Evolutionary conservation across 2,797 vertebrate species (phyloP).

Genomic region (Pyrrhura leucotis): DNA sequence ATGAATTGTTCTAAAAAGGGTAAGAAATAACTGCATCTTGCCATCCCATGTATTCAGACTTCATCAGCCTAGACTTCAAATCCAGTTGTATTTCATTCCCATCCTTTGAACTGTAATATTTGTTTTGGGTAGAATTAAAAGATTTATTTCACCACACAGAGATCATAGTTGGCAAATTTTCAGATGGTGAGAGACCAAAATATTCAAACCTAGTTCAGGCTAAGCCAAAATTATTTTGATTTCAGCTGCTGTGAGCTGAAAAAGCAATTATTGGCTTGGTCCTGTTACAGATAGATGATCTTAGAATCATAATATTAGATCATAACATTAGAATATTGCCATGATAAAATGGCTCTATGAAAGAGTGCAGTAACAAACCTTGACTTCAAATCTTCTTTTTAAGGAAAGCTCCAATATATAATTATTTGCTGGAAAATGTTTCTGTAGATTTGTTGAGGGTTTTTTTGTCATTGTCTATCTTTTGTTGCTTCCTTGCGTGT

Average conservation of each 20-base stretch:
- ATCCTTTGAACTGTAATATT: not conserved
- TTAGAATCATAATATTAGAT: not conserved
- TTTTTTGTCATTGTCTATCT: not conserved
- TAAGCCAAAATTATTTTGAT: not conserved
- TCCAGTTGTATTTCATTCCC: not conserved
- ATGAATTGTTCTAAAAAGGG: not conserved
- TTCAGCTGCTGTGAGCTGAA: not conserved
- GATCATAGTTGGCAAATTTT: not conserved
- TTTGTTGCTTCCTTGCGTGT: not conserved
- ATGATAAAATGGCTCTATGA: not conserved
- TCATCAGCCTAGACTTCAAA: not conserved
- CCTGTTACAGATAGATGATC: not conserved
- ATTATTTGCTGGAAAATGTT: not conserved
- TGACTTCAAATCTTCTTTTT: not conserved
- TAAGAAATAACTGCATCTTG: not conserved
- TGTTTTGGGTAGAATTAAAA: not conserved
- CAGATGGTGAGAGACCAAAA: not conserved
- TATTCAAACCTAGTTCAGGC: not conserved
- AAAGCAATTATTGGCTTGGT: not conserved
- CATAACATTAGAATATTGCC: not conserved
- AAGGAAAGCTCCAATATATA: not conserved
- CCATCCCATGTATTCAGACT: not conserved
- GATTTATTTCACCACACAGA: not conserved
- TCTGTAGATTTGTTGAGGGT: not conserved
- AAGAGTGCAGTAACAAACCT: not conserved